Percentiles rank a stretch among this genome's conserved stretches.
phyloP scores from a whole-genome alignment of 2,797 vertebrate genomes.

The Galago senegalensis region DNA sequence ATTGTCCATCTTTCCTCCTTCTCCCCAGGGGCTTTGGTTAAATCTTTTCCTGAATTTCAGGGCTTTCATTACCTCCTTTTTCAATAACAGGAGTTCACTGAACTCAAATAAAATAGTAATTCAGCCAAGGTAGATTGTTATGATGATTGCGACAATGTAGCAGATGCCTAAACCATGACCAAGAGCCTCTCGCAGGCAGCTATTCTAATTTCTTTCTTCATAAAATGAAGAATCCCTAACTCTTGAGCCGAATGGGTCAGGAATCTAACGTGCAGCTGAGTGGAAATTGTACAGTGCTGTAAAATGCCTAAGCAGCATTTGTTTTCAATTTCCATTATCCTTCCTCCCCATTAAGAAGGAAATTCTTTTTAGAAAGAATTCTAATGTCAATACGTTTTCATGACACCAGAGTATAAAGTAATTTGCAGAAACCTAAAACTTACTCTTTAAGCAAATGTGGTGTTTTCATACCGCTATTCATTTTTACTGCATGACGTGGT shows the following conservation, averaged over 20 bases:
- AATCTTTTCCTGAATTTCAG: constrained; percentile 51
- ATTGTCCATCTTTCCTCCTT: background rate
- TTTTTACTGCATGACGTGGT: background rate
- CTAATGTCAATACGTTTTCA: constrained; percentile 54
- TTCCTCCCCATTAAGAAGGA: background rate
- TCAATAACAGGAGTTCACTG: constrained; percentile 48
- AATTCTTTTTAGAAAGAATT: constrained; percentile 64
- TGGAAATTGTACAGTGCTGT: constrained; percentile 39
- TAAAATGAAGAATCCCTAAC: constrained; percentile 43
- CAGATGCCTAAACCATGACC: constrained; percentile 19
- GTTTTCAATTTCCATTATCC: constrained; percentile 59
- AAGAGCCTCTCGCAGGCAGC: constrained; percentile 27
- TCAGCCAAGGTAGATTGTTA: constrained; percentile 31
- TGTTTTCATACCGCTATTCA: background rate
- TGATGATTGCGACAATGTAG: background rate
- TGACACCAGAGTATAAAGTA: constrained; percentile 56
- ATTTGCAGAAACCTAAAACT: constrained; percentile 58
- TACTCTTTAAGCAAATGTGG: constrained; percentile 23
- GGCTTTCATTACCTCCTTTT: constrained; percentile 27
- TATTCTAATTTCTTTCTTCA: constrained; percentile 30
- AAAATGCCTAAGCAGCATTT: constrained; percentile 67
- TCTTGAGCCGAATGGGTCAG: background rate
- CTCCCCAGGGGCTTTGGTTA: background rate
- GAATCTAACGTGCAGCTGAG: background rate
- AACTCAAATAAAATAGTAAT: constrained; percentile 48